Evolutionary conservation across 2,888 invertebrate genomes (phyloP).

Genomic region (Oegoconia quadripuncta): DNA sequence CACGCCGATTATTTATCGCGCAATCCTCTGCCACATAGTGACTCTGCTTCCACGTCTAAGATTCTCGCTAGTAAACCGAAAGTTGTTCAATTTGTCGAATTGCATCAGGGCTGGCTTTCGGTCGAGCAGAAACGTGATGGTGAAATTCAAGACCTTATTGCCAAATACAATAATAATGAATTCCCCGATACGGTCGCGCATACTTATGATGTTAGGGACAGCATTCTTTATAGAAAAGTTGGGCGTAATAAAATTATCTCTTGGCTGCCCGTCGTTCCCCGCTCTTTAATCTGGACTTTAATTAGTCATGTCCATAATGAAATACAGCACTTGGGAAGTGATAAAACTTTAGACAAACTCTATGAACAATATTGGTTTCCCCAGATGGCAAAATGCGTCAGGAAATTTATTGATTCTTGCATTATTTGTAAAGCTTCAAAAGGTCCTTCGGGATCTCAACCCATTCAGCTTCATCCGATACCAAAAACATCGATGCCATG

Average conservation of each 20-base stretch:
- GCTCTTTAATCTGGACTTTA: too few species aligned
- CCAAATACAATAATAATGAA: conserved; percentile 7
- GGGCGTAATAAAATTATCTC: conserved; percentile 4
- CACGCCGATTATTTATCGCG: conserved; percentile 25
- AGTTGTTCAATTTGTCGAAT: conserved; percentile 19
- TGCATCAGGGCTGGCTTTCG: conserved; percentile 23
- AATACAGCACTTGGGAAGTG: conserved; percentile 1
- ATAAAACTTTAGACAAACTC: conserved; percentile 5
- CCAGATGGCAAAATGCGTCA: conserved; percentile 29
- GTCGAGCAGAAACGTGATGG: conserved; percentile 29
- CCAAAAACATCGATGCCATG: conserved; percentile 16
- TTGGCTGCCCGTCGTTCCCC: conserved; percentile 15
- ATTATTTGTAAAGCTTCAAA: conserved; percentile 35
- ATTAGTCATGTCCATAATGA: conserved; percentile 4
- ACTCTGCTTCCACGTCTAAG: neutral
- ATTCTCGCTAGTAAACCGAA: too few species aligned
- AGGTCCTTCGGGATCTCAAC: conserved; percentile 19
- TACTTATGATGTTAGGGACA: conserved; percentile 12
- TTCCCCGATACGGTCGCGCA: neutral
- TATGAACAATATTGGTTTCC: conserved; percentile 35
- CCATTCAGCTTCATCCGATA: conserved; percentile 21
- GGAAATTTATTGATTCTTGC: conserved; percentile 36
- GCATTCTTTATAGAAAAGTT: conserved; percentile 16
- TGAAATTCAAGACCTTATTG: conserved; percentile 22
- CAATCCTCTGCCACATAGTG: conserved; percentile 16